Evolutionary conservation across 1,140 invertebrate species (phyloP), one percentile per base, ranked within the genome.

Genomic region (Drosophila arawakana): DNA sequence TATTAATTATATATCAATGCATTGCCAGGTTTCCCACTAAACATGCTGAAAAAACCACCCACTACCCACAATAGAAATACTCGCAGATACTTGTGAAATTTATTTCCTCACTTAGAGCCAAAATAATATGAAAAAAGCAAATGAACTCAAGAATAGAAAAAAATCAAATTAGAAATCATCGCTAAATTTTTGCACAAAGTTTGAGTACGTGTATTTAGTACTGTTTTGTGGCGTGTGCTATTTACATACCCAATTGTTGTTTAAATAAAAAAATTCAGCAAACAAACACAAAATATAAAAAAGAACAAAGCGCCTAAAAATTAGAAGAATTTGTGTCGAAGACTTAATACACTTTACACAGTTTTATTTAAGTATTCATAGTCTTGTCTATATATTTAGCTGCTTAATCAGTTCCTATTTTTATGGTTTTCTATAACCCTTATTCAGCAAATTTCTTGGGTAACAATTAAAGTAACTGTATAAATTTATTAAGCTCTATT

Each of bases 151-250:
- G 44, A 77, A 62, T 21, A 1, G 18, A 30, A 30, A 30, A 30
- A 30, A 30, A 30, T 30, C 25, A 30, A 30, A 30, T 30, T 30
- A 30, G 25, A 34, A 61, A 86, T 82, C 68, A 86, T 72, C 57
- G 83, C 70, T 81, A 82, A 80, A 88, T 83, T 78, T 86, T 80
- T 80, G 83, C 83, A 89, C 49, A 54, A 47, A 59, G 13, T 67
- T 21, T 21, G 18, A 21, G 18, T 21, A 21, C 18, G 18, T 21
- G 18, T 21, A 1, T 21, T 67, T 60, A n/a, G 10, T 52, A 70
- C 47, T 71, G 50, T 30, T 30, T 39, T 66, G 44, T 18, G 62
- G 52, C 62, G 70, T 73, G 62, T 59, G 62, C 70, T 67, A 59
- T 49, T 52, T 58, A 50, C 47, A 67, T 58, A 57, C 46, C 52